Conservation (phyloP, 2,888 invertebrate species). For the Xestia c-nigrum region DNA sequence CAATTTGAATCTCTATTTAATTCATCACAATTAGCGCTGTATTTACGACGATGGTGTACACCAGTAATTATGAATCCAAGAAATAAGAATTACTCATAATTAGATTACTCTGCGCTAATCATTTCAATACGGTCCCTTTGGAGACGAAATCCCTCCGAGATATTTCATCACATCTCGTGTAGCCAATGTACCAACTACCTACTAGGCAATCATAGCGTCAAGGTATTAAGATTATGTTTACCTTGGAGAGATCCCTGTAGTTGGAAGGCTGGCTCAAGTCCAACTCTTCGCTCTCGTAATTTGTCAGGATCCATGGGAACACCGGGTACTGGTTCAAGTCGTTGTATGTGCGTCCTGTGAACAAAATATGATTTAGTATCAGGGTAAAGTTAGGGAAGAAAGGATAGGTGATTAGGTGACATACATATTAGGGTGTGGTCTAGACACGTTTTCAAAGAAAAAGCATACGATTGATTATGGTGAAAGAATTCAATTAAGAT, state of each 20-base stretch:
- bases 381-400: not conserved
- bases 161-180: conserved; percentile 34
- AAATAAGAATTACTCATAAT: not conserved
- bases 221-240: conserved; percentile 73
- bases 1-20: conserved; percentile 7
- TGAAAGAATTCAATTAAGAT: not conserved
- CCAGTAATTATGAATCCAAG: not conserved
- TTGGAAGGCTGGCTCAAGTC: conserved; percentile 99
- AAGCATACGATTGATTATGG: not conserved
- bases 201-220: conserved; percentile 28
- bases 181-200: conserved; percentile 20
- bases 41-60: not conserved
- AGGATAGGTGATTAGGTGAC: not conserved
- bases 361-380: conserved; percentile 54
- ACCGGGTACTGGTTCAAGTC: conserved; percentile 99
- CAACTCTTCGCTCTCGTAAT: conserved; percentile 98
- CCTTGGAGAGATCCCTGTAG: conserved; percentile 99
- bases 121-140: not conserved
- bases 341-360: conserved; percentile 99
- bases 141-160: conserved; percentile 5
- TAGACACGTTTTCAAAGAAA: not conserved
- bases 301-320: conserved; percentile 99
- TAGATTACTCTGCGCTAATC: not conserved
- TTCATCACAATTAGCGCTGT: not conserved
- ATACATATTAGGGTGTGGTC: not conserved